A percentile compares a stretch with the other conserved stretches of the same genome.
phyloP scores from a whole-genome alignment of 2,888 invertebrate genomes.

The Dastarcus helophoroides region DNA sequence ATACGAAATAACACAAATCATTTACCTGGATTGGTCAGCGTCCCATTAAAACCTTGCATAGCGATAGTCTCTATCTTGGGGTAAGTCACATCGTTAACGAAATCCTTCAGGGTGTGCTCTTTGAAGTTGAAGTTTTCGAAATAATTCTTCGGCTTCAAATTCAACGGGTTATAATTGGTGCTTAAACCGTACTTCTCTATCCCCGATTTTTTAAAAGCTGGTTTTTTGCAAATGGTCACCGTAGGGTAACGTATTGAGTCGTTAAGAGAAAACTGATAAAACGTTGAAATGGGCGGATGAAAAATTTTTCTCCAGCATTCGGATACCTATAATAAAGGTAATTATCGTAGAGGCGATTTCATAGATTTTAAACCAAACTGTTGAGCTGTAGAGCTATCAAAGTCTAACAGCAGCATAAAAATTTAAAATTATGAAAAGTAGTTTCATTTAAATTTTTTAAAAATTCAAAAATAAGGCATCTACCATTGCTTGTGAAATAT shows the following conservation, averaged over 20 bases:
- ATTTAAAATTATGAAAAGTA: no score
- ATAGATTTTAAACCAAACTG: no score
- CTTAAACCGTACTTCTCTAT: constrained; percentile 41
- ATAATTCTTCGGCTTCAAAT: constrained; percentile 8
- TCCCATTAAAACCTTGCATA: constrained; percentile 43
- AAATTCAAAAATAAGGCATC: neutral
- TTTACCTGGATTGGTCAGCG: neutral
- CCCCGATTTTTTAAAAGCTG: constrained; percentile 43
- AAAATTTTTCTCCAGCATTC: constrained; percentile 49
- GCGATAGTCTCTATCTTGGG: constrained; percentile 43
- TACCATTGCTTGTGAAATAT: no score
- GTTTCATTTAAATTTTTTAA: neutral
- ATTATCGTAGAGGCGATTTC: no score
- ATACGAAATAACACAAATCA: constrained; percentile 3
- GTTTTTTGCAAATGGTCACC: constrained; percentile 55
- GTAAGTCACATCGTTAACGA: constrained; percentile 52
- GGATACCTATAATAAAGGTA: constrained; percentile 38
- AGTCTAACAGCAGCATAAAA: no score
- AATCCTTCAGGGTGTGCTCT: constrained; percentile 40
- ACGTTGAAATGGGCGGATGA: constrained; percentile 53
- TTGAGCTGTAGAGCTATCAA: no score
- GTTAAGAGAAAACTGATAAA: constrained; percentile 55
- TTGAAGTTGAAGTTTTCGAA: constrained; percentile 43
- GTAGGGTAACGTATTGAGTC: constrained; percentile 56
- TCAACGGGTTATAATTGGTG: constrained; percentile 27